phyloP scores from a whole-genome alignment of 2,888 invertebrate species.

The Drosophila kokeensis region DNA sequence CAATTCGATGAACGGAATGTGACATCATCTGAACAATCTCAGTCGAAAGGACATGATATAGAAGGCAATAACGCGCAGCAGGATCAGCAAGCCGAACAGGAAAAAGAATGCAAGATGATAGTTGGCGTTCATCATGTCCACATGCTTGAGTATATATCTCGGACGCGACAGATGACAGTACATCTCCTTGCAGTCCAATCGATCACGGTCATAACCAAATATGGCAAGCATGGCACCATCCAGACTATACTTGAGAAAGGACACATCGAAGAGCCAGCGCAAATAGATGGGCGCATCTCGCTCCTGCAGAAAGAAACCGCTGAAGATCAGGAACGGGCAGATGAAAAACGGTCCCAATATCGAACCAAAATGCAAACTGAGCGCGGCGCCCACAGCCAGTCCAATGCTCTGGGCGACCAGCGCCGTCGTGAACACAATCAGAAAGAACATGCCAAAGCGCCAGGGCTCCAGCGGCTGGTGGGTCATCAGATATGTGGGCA shows the following conservation, averaged over 20 bases:
- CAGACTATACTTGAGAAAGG: slow-evolving; percentile 95
- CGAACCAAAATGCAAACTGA: slow-evolving; percentile 94
- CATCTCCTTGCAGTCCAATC: slow-evolving; percentile 90
- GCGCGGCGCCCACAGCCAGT: slow-evolving; percentile 92
- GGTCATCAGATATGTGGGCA: slow-evolving; percentile 94
- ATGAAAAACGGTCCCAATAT: slow-evolving; percentile 95
- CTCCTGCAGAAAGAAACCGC: slow-evolving; percentile 95
- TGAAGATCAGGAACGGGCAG: slow-evolving; percentile 95
- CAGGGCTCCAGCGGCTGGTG: slow-evolving; percentile 92
- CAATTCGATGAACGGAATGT: slow-evolving; percentile 62
- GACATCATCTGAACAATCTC: slow-evolving; percentile 85
- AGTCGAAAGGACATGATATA: slow-evolving; percentile 88
- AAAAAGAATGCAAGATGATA: slow-evolving; percentile 89
- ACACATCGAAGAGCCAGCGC: slow-evolving; percentile 94
- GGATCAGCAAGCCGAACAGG: slow-evolving; percentile 88
- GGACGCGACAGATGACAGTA: slow-evolving; percentile 92
- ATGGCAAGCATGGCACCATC: slow-evolving; percentile 93
- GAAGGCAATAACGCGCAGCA: slow-evolving; percentile 89
- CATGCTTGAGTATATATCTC: slow-evolving; percentile 89
- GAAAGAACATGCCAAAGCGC: slow-evolving; percentile 90
- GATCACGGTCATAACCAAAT: slow-evolving; percentile 92
- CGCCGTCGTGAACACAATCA: slow-evolving; percentile 91
- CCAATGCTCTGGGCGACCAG: slow-evolving; percentile 95
- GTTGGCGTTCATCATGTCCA: slow-evolving; percentile 89
- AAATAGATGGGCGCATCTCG: slow-evolving; percentile 91